A percentile compares a stretch with the other conserved stretches of the same genome.
Evolutionary conservation across 2,113 vertebrate species (phyloP).

Genomic region (Oryctolagus cuniculus): mOryCun1.1 NC_091444.1:50617001-50617500

Average conservation of each 20-base stretch:
- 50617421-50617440: too few relatives aligned
- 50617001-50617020: not conserved
- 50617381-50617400: too few relatives aligned
- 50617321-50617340: too few relatives aligned
- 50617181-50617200: not conserved
- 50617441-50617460: too few relatives aligned
- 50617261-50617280: not conserved
- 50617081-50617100: not conserved
- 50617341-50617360: too few relatives aligned
- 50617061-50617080: not conserved
- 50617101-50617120: not conserved
- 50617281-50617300: too few relatives aligned
- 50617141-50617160: not conserved
- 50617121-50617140: not conserved
- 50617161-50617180: not conserved
- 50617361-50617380: too few relatives aligned
- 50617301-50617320: too few relatives aligned
- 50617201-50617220: not conserved
- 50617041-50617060: not conserved
- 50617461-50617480: too few relatives aligned
- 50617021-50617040: not conserved
- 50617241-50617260: not conserved
- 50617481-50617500: too few relatives aligned
- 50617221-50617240: not conserved
- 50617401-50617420: too few relatives aligned